phyloP scores from a whole-genome alignment of 64 coral and sea anemone species.

The Montipora cactus region DNA sequence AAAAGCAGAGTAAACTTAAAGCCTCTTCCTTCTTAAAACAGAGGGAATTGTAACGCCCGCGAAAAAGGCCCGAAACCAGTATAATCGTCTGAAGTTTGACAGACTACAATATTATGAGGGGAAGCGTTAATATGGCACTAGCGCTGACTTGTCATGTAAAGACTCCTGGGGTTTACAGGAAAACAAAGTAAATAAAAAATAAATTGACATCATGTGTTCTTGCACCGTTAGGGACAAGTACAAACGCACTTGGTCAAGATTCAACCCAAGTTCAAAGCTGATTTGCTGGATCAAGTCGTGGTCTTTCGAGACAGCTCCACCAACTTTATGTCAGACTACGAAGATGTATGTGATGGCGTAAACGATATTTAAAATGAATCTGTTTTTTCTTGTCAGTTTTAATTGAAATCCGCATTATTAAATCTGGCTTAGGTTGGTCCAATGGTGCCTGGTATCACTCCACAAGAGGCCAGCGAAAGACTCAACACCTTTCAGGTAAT shows the following conservation, averaged over 20 bases:
- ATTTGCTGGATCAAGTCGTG: slow-evolving; percentile 83
- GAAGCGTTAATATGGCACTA: no score
- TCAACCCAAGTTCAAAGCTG: slow-evolving; percentile 93
- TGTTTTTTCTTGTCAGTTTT: not conserved
- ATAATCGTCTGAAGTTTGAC: no score
- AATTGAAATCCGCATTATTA: not conserved
- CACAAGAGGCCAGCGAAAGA: slow-evolving; percentile 92
- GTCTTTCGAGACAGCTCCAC: slow-evolving; percentile 70
- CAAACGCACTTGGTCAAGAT: slow-evolving; percentile 89
- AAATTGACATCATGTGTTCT: not conserved
- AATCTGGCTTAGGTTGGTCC: slow-evolving; percentile 69
- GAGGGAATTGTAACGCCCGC: no score
- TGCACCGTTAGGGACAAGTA: slow-evolving; percentile 62
- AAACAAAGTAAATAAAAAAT: not conserved
- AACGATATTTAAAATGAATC: not conserved
- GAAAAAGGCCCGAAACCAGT: no score
- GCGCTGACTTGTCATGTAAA: no score
- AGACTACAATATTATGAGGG: no score
- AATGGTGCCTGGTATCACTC: slow-evolving; percentile 83
- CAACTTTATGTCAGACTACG: slow-evolving; percentile 74
- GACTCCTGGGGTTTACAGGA: no score
- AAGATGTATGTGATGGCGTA: slow-evolving; percentile 34
- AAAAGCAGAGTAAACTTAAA: no score
- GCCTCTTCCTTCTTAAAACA: no score
- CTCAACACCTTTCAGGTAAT: slow-evolving; percentile 89